Evolutionary conservation across 1,140 invertebrate genomes (phyloP).

Genomic region (Apolygus lucorum): DNA sequence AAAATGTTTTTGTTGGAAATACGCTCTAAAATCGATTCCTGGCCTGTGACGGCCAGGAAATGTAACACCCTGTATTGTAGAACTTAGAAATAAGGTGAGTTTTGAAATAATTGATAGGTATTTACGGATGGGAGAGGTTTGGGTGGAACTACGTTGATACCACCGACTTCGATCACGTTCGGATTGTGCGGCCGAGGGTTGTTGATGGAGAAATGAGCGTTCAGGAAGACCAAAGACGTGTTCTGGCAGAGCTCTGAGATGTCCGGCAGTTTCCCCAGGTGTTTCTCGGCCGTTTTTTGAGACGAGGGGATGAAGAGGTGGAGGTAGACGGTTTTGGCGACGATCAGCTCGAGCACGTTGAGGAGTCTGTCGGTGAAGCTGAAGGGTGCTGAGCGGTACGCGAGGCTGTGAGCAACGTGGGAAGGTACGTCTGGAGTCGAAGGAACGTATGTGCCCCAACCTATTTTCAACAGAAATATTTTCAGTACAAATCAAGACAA

Average conservation of each 20-base stretch:
- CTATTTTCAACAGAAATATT: too few species aligned
- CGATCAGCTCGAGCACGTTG: not conserved
- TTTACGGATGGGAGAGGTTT: slow-evolving; percentile 48
- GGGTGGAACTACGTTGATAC: slow-evolving; percentile 42
- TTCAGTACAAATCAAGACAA: too few species aligned
- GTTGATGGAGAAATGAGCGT: slow-evolving; percentile 38
- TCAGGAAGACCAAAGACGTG: slow-evolving; percentile 38
- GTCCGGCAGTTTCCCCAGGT: slow-evolving; percentile 36
- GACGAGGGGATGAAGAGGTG: not conserved
- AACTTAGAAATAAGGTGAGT: too few species aligned
- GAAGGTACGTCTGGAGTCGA: not conserved
- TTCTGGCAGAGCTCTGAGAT: slow-evolving; percentile 40
- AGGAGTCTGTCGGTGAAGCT: slow-evolving; percentile 7
- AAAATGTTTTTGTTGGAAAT: too few species aligned
- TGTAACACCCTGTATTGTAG: too few species aligned
- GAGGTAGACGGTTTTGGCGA: not conserved
- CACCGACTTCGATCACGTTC: slow-evolving; percentile 41
- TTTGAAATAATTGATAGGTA: too few species aligned
- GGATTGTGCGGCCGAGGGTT: slow-evolving; percentile 37
- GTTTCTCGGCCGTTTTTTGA: slow-evolving; percentile 5
- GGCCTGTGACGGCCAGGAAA: too few species aligned
- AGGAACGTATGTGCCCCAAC: not conserved
- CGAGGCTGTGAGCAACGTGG: not conserved
- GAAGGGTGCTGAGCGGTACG: not conserved
- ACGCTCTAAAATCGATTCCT: too few species aligned